These are phyloP conservation scores for Paelopatides confundens DNA, from an alignment of 53 echinoderm and acorn worm species.

Conservation along the genomic window DNA sequence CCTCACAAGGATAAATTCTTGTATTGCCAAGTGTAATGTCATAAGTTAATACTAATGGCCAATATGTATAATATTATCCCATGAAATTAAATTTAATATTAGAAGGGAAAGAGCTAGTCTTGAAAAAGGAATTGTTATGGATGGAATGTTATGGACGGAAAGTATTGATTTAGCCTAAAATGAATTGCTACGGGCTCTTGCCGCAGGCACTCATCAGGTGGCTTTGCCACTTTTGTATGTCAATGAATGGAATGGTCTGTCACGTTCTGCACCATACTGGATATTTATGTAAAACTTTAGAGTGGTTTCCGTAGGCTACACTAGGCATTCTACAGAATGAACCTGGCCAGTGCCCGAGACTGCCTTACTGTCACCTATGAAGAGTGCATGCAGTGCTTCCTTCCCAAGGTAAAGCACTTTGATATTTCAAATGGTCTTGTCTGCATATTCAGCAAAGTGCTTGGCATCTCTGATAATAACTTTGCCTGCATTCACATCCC, in stretches of 20 bases:
- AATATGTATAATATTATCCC: background rate
- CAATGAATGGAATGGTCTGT: background rate
- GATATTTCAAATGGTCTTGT: background rate
- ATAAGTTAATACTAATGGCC: background rate
- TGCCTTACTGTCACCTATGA: background rate
- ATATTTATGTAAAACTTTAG: background rate
- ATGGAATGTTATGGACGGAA: background rate
- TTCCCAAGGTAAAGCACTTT: constrained; percentile 7
- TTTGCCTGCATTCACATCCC: background rate
- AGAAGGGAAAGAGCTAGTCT: background rate
- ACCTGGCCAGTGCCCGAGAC: background rate
- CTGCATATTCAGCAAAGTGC: background rate
- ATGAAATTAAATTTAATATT: background rate
- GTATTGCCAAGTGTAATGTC: background rate
- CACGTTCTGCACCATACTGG: background rate
- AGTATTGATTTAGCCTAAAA: background rate
- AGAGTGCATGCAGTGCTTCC: background rate
- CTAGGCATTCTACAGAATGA: background rate
- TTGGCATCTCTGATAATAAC: background rate
- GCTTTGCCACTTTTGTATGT: no score
- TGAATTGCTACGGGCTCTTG: background rate
- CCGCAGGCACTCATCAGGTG: no score
- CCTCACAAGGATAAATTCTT: background rate
- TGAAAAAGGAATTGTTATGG: background rate
- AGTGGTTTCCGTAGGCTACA: no score